Evolutionary conservation across 1,140 invertebrate genomes (phyloP).

Genomic region (Meloidogyne exigua): DNA sequence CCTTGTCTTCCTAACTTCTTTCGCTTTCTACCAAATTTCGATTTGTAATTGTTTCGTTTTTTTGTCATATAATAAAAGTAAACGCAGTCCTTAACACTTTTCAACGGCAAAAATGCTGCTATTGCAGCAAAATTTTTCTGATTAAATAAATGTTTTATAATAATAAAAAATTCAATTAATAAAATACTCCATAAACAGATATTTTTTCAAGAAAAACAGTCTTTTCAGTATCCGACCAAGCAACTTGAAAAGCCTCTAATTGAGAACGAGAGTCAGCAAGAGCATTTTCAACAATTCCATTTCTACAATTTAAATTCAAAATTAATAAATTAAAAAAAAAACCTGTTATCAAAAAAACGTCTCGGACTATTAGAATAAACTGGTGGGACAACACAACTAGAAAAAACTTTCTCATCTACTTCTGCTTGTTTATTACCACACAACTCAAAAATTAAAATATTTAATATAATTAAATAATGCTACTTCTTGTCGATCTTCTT

Average conservation of each 20-base stretch:
- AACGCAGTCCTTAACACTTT: conserved; percentile 40
- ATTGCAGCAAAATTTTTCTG: conserved; percentile 46
- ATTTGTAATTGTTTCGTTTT: conserved; percentile 41
- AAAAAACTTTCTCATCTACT: conserved; percentile 18
- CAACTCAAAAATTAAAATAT: neutral
- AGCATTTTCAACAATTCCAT: conserved; percentile 38
- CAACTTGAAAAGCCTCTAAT: conserved; percentile 28
- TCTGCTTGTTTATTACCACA: neutral
- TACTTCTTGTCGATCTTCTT: conserved; percentile 16
- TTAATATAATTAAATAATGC: neutral
- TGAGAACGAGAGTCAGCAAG: conserved; percentile 26
- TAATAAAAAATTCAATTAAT: neutral
- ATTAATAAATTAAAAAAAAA: neutral
- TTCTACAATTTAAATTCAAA: neutral
- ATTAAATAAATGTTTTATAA: neutral
- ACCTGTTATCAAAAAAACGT: conserved; percentile 34
- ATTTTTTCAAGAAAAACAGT: conserved; percentile 35
- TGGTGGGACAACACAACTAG: conserved; percentile 28
- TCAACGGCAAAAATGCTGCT: conserved; percentile 35
- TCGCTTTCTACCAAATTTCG: conserved; percentile 34
- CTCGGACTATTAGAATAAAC: conserved; percentile 18
- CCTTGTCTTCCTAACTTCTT: conserved; percentile 39
- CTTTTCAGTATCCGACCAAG: conserved; percentile 36
- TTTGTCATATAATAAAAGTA: conserved; percentile 45
- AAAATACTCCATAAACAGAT: conserved; percentile 26